phyloP scores from a whole-genome alignment of 2,797 vertebrate species.

The Austrolebias charrua region DNA sequence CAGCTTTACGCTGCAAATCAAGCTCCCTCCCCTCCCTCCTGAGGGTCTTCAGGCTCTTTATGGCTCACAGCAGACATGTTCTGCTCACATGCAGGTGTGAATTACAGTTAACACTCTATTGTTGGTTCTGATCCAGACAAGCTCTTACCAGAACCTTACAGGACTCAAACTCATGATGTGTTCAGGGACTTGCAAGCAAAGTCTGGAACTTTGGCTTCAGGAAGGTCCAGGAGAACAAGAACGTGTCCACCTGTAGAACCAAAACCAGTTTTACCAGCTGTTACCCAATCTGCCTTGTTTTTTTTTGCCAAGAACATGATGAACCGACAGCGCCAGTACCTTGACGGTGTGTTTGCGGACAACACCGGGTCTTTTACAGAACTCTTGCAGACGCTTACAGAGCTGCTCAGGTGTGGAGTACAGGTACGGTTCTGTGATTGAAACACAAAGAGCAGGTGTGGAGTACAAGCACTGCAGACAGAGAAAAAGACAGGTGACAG shows the following conservation, averaged over 20 bases:
- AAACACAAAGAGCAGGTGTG: neutral
- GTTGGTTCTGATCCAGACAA: no score
- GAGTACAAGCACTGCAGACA: slow-evolving; percentile 8
- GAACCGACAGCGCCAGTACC: slow-evolving; percentile 72
- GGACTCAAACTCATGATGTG: neutral
- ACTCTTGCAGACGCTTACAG: slow-evolving; percentile 86
- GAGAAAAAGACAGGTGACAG: slow-evolving; percentile 57
- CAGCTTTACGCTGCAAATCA: no score
- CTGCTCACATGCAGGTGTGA: no score
- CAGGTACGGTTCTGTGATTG: slow-evolving; percentile 87
- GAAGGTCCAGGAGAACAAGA: slow-evolving; percentile 86
- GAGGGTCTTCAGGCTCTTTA: no score
- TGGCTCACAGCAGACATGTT: no score
- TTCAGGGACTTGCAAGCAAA: slow-evolving; percentile 77
- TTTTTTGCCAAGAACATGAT: neutral
- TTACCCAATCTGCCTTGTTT: no score
- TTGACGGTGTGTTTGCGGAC: slow-evolving; percentile 85
- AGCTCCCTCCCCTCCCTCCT: no score
- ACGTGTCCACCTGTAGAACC: slow-evolving; percentile 81
- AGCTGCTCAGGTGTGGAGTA: slow-evolving; percentile 97
- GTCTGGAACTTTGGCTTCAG: slow-evolving; percentile 83
- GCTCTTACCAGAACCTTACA: neutral
- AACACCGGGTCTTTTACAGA: slow-evolving; percentile 88
- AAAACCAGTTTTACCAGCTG: neutral
- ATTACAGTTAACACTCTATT: no score